These are phyloP conservation scores for Margaritifera margaritifera DNA, from an alignment of 2,888 invertebrate genomes.

Conservation along the genomic window DNA sequence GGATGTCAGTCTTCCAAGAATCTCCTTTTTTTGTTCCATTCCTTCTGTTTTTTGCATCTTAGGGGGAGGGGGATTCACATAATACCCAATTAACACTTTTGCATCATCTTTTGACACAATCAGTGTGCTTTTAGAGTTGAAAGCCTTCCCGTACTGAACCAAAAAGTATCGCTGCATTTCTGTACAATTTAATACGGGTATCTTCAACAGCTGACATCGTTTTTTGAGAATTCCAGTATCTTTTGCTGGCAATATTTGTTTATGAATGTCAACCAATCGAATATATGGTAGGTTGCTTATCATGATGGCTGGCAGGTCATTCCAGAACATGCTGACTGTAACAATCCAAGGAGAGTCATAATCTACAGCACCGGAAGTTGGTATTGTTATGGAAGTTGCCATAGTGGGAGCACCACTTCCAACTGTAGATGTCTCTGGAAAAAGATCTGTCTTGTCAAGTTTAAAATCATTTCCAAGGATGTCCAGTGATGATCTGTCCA, in stretches of 20 bases:
- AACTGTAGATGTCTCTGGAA: constrained; percentile 37
- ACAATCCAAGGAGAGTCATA: constrained; percentile 64
- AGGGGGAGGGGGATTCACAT: constrained; percentile 65
- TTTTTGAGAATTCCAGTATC: constrained; percentile 72
- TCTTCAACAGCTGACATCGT: constrained; percentile 68
- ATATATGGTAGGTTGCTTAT: constrained; percentile 67
- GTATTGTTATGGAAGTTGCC: constrained; percentile 4
- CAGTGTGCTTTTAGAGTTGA: constrained; percentile 70
- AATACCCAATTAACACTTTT: constrained; percentile 68
- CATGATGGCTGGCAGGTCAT: constrained; percentile 71
- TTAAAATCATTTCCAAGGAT: constrained; percentile 42
- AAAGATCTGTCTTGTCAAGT: constrained; percentile 42
- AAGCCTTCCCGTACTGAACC: constrained; percentile 70
- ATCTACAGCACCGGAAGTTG: constrained; percentile 25
- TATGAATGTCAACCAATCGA: constrained; percentile 71
- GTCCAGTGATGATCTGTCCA: constrained; percentile 44
- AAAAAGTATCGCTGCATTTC: constrained; percentile 73
- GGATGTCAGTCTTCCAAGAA: too few species aligned
- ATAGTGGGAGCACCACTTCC: constrained; percentile 19
- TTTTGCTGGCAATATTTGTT: constrained; percentile 72
- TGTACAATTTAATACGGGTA: constrained; percentile 68
- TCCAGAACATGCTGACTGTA: constrained; percentile 71
- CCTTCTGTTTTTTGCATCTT: constrained; percentile 16
- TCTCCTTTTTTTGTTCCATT: constrained; percentile 12
- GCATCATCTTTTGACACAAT: constrained; percentile 69